A percentile compares a stretch with the other conserved stretches of the same genome.
phyloP scores from a whole-genome alignment of 2,797 vertebrate species.

The Gouania willdenowi region DNA sequence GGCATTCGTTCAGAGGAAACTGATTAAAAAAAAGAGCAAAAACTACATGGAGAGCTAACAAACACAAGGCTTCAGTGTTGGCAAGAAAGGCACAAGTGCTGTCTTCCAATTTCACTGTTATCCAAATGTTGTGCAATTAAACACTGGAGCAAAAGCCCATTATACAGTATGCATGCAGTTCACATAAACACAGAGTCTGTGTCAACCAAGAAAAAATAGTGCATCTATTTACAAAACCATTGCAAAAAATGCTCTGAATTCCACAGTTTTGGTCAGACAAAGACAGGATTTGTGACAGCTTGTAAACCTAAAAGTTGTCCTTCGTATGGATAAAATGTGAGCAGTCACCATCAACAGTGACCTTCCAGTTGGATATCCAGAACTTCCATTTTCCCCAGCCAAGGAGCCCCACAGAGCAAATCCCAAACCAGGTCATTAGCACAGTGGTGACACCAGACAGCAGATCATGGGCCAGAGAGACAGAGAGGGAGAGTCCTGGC shows the following conservation, averaged over 20 bases:
- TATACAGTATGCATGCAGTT: constrained; percentile 29
- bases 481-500: constrained; percentile 76
- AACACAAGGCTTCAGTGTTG: constrained; percentile 54
- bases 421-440: constrained; percentile 80
- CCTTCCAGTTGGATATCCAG: constrained; percentile 77
- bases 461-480: constrained; percentile 75
- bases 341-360: constrained; percentile 65
- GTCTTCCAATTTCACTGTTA: constrained; percentile 57
- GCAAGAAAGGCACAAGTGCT: constrained; percentile 37
- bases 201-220: not conserved
- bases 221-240: constrained; percentile 6
- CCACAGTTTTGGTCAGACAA: constrained; percentile 38
- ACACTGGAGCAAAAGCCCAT: constrained; percentile 25
- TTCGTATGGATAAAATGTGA: too few species aligned
- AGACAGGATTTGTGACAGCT: constrained; percentile 39
- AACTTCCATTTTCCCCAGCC: constrained; percentile 78
- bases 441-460: constrained; percentile 79
- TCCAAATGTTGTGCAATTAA: constrained; percentile 66
- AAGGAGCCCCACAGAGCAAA: constrained; percentile 71
- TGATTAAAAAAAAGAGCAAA: constrained; percentile 58
- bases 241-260: not conserved
- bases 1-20: constrained; percentile 50
- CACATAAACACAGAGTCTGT: constrained; percentile 15
- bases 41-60: constrained; percentile 56
- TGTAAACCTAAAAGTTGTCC: too few species aligned